These are phyloP conservation scores for Chloebia gouldiae DNA, from an alignment of 2,113 vertebrate species.

Conservation along the genomic window DNA sequence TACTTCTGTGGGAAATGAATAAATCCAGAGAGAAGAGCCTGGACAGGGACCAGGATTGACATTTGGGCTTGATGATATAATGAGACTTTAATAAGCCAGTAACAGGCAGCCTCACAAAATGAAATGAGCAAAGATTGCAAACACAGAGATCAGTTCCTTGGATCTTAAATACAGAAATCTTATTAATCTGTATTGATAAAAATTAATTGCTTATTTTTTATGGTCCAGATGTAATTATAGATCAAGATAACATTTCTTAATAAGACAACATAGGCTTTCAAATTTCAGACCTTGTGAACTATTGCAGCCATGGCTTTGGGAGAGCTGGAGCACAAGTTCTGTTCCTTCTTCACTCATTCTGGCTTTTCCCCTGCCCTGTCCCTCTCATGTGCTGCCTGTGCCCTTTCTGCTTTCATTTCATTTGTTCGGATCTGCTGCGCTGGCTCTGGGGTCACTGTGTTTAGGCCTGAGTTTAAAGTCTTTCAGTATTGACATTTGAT, in stretches of 20 bases:
- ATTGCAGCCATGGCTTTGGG: not conserved
- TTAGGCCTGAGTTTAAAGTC: not conserved
- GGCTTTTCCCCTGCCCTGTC: not conserved
- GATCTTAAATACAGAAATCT: conserved; percentile 61
- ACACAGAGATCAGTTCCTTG: conserved; percentile 57
- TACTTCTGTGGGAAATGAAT: conserved; percentile 20
- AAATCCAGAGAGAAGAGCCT: not conserved
- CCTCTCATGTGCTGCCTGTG: fast-evolving
- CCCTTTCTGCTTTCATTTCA: not conserved
- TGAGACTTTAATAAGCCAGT: conserved; percentile 60
- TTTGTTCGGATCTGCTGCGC: fast-evolving
- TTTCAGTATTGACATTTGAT: not conserved
- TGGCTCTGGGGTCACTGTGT: not conserved
- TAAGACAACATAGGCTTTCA: not conserved
- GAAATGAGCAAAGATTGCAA: conserved; percentile 58
- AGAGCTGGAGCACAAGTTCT: not conserved
- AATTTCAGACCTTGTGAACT: not conserved
- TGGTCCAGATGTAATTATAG: conserved; percentile 48
- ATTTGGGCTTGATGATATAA: conserved; percentile 50
- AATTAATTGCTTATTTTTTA: conserved; percentile 61
- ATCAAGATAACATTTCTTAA: conserved; percentile 29
- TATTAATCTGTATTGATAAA: conserved; percentile 61
- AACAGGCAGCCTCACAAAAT: conserved; percentile 52
- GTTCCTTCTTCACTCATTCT: not conserved
- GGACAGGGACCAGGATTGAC: conserved; percentile 29